Percentiles rank a stretch among this genome's conserved stretches.
phyloP scores from a whole-genome alignment of 2,888 invertebrate genomes.

The Macropis europaea region DNA sequence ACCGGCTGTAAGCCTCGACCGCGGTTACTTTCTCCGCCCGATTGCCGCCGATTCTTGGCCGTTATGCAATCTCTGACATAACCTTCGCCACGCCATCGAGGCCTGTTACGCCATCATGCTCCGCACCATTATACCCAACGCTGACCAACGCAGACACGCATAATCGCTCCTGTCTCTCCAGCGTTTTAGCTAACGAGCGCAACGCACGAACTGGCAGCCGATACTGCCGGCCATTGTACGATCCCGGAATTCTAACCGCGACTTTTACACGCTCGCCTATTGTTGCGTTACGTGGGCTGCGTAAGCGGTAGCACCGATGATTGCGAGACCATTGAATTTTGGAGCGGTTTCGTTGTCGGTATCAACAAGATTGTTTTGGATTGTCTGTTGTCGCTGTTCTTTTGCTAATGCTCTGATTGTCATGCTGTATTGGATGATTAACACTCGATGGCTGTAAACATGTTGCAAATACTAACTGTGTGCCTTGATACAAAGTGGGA shows the following conservation, averaged over 20 bases:
- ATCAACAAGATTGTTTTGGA: neutral
- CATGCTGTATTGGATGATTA: too few species aligned
- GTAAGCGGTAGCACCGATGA: too few species aligned
- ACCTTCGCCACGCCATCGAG: constrained; percentile 76
- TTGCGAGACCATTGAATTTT: too few species aligned
- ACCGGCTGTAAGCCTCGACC: constrained; percentile 37
- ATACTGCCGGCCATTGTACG: neutral
- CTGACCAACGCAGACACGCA: constrained; percentile 6
- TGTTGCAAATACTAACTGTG: too few species aligned
- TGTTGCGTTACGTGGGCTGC: constrained; percentile 5
- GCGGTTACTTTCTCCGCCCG: constrained; percentile 61
- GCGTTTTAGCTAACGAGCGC: neutral
- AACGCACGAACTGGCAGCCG: too few species aligned
- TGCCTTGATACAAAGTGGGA: too few species aligned
- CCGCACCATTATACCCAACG: constrained; percentile 45
- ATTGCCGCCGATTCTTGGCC: constrained; percentile 54
- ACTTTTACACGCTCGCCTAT: neutral
- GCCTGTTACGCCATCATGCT: constrained; percentile 61
- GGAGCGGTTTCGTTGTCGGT: neutral
- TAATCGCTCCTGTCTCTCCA: neutral
- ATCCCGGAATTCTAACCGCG: constrained; percentile 22
- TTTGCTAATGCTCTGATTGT: too few species aligned
- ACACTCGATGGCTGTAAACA: too few species aligned
- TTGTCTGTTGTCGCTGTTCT: too few species aligned
- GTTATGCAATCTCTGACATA: constrained; percentile 79